Percentiles rank a stretch among this genome's conserved stretches.
These are phyloP conservation scores for Streblospio benedicti DNA, from an alignment of 1,140 invertebrate genomes.

Conservation along the genomic window DNA sequence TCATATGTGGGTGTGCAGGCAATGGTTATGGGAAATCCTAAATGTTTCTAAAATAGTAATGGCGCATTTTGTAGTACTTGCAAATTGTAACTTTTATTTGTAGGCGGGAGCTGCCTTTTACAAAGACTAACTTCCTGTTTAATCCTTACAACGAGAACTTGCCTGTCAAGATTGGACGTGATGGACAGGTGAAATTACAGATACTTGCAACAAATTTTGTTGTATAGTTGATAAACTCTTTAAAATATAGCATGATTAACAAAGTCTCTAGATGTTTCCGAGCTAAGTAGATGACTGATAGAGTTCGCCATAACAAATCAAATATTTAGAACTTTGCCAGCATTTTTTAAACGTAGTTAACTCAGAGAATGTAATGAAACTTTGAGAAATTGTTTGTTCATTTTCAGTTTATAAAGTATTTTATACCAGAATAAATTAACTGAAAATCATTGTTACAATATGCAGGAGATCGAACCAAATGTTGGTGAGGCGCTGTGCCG, in stretches of 20 bases:
- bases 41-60: too few species aligned
- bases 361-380: too few species aligned
- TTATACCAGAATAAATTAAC: too few species aligned
- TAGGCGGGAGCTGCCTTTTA: constrained; percentile 85
- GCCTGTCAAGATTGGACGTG: constrained; percentile 94
- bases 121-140: constrained; percentile 81
- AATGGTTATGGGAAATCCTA: too few species aligned
- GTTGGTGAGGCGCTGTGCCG: constrained; percentile 90
- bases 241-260: constrained; percentile 22
- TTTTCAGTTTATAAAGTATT: too few species aligned
- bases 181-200: constrained; percentile 72
- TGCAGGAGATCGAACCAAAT: constrained; percentile 84
- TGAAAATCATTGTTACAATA: constrained; percentile 18
- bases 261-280: constrained; percentile 4
- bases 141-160: constrained; percentile 98
- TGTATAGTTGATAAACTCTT: constrained; percentile 3
- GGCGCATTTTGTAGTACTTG: too few species aligned
- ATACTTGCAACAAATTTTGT: not conserved
- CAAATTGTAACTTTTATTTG: too few species aligned
- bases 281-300: not conserved
- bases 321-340: too few species aligned
- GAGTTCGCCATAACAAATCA: not conserved
- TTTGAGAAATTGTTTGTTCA: too few species aligned
- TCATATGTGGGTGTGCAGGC: too few species aligned
- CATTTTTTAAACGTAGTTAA: too few species aligned